Evolutionary conservation across 2,113 vertebrate genomes (phyloP).

Genomic region (Stegostoma tigrinum): DNA sequence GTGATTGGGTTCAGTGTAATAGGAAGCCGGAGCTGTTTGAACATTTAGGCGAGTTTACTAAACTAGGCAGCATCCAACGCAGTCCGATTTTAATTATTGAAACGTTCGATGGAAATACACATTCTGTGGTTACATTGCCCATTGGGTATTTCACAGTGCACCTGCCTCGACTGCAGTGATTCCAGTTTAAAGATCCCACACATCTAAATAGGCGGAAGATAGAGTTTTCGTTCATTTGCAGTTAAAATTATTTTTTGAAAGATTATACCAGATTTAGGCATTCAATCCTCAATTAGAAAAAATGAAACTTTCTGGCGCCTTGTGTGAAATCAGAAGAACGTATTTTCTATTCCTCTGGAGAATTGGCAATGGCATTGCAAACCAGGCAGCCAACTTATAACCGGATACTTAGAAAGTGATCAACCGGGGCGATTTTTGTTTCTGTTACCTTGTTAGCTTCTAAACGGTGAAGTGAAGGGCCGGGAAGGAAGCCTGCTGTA

Average conservation of each 20-base stretch:
- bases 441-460: not conserved
- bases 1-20: not conserved
- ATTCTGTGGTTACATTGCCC: not conserved
- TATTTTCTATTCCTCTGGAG: not conserved
- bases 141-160: not conserved
- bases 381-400: not conserved
- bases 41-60: not conserved
- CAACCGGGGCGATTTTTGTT: not conserved
- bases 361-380: not conserved
- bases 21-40: not conserved
- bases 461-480: not conserved
- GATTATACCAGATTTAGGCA: not conserved
- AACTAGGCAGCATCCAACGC: not conserved
- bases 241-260: not conserved
- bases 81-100: not conserved
- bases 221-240: not conserved
- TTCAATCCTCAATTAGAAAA: not conserved
- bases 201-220: not conserved
- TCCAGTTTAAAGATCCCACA: not conserved
- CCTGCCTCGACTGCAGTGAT: no score
- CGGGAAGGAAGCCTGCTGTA: no score
- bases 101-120: not conserved
- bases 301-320: not conserved
- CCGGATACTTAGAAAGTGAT: not conserved
- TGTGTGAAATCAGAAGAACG: not conserved